Evolutionary conservation across 2,888 invertebrate species (phyloP), one percentile per base, ranked within the genome.

Genomic region (Ophion obscuratus): DNA sequence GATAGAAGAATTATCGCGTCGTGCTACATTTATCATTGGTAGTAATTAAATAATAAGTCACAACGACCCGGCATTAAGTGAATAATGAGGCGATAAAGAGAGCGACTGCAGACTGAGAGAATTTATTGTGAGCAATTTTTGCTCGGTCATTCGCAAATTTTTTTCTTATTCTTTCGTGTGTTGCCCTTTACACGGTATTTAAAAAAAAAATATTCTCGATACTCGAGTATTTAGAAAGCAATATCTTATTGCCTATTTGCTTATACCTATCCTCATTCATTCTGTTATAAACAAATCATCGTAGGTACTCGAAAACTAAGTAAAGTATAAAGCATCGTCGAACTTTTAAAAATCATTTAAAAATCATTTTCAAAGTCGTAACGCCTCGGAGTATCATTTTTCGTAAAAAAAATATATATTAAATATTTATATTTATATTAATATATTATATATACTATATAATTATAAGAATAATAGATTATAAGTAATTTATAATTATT

Each of bases 31-130:
- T 92, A 92, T 93, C 93, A 86, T 87, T 89, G 86, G 87, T 87
- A 90, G 91, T 92, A 93, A 92, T 93, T 93, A 92, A 92, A 92
- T 92, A 92, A 92, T 92, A 91, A 92, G 89, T 86, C 87, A 87
- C 87, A 87, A 87, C 89, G 89, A 90, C 88, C 89, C 89, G 88
- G 89, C 88, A 87, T 89, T 90, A 90, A 90, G 89, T 90, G 92
- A 92, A 91, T 92, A 91, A 91, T 91, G 89, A 85, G 87, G 83
- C 87, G 92, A 91, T 92, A 92, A 90, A 78, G 81, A 80, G 66
- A 81, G 53, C 62, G 80, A 84, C 77, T 27, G 40, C 20, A 66
- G 82, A 27, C 36, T 40, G 59, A 61, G 74, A 78, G 64, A 78
- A 78, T 84, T 84, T 81, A 62, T 70, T 81, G 83, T 61, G 64